Evolutionary conservation across 2,113 vertebrate genomes (phyloP), one percentile per base, ranked within the genome.

Genomic region (Lipophrys pholis): DNA sequence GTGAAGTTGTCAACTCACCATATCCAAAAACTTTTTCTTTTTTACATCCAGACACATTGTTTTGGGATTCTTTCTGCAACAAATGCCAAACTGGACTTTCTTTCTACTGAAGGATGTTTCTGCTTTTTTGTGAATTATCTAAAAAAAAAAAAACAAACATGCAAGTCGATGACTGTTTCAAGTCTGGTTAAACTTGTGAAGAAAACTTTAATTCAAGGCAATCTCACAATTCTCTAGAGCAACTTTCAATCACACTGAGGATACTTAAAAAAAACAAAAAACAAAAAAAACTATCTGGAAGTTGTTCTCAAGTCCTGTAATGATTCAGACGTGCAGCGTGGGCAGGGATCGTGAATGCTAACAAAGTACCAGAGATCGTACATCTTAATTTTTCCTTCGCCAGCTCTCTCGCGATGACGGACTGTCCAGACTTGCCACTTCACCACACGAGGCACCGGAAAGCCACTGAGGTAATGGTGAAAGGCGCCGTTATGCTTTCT

Each of bases 391-490:
- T 73, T 78, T 61, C 54, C 50, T 57, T 43, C 11, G 40, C 17
- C 46, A 43, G 67, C 46, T 45, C 21, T 21, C 2, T 2, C 16
- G 6, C 56, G 64, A 42, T 60, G 69, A 77, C 51, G 39, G 52
- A 50, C n/a, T 17, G 11, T 56, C 69, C 62, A 73, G 72, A 81
- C 78, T 3, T 55, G 54, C 60, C 59, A 69, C 65, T 80, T 55
- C 35, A 77, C 82, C 58, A 64, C 70, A 79, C 30, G 4, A 65
- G 56, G 67, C 57, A 15, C 76, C 64, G 71, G 73, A 80, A 73
- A 80, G 39, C 75, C 64, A 52, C 71, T 63, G 82, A 83, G 69
- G 78, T 81, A 66, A 84, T 59, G 73, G 57, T 62, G 61, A 65
- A 66, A 69, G 50, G 45, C 42, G 75, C 46, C 53, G 69, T 35